Evolutionary conservation across 2,888 invertebrate genomes (phyloP).

Genomic region (Oegoconia quadripuncta): DNA sequence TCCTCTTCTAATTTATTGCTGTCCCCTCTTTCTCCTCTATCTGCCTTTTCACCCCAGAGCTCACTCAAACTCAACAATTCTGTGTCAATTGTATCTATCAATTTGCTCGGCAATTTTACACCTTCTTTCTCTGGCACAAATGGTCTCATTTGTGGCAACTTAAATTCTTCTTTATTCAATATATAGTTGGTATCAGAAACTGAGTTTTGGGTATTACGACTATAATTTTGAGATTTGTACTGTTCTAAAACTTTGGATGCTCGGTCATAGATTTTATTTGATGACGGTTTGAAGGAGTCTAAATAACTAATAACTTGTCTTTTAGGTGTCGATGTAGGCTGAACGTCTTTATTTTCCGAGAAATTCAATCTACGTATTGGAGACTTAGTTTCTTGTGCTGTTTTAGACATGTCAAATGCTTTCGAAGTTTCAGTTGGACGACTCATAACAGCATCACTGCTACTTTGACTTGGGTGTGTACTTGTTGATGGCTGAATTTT

Average conservation of each 20-base stretch:
- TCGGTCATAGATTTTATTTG: slow-evolving; percentile 65
- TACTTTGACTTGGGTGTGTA: slow-evolving; percentile 18
- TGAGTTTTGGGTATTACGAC: slow-evolving; percentile 39
- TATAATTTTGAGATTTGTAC: slow-evolving; percentile 55
- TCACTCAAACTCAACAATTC: slow-evolving; percentile 80
- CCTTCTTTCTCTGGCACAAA: slow-evolving; percentile 46
- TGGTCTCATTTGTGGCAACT: slow-evolving; percentile 65
- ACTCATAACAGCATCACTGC: slow-evolving; percentile 21
- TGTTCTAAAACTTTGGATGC: slow-evolving; percentile 67
- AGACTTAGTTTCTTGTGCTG: slow-evolving; percentile 31
- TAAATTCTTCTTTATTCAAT: slow-evolving; percentile 54
- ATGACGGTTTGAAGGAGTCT: slow-evolving; percentile 56
- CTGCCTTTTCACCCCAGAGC: slow-evolving; percentile 79
- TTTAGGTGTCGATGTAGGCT: slow-evolving; percentile 69
- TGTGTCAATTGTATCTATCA: slow-evolving; percentile 61
- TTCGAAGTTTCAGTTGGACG: slow-evolving; percentile 5
- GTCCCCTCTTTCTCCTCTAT: slow-evolving; percentile 42
- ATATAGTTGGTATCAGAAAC: slow-evolving; percentile 37
- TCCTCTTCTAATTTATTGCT: slow-evolving; percentile 85
- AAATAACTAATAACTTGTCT: slow-evolving; percentile 30
- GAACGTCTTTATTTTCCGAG: slow-evolving; percentile 55
- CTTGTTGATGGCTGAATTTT: slow-evolving; percentile 25
- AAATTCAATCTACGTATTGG: slow-evolving; percentile 59
- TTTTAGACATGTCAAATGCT: slow-evolving; percentile 3
- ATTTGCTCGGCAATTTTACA: slow-evolving; percentile 38